Conservation (phyloP, 2,888 invertebrate genomes). For the Meloe dianella region DNA sequence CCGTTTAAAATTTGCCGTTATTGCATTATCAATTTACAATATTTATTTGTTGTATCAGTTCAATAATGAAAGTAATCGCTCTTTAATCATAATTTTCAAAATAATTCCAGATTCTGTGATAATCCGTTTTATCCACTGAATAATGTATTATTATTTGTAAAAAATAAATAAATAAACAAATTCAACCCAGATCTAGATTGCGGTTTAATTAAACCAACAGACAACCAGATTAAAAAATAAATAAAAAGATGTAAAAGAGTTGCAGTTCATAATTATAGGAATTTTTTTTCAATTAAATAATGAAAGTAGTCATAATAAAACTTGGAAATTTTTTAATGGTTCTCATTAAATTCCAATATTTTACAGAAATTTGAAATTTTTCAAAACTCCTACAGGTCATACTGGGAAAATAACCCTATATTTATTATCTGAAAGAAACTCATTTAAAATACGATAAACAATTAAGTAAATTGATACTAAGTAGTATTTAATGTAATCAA, state of each 20-base stretch:
- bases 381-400: background rate
- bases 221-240: background rate
- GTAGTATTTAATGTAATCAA: conserved; percentile 12
- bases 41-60: too few relatives aligned
- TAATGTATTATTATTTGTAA: too few relatives aligned
- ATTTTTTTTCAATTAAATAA: background rate
- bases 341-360: background rate
- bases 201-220: background rate
- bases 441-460: conserved; percentile 7
- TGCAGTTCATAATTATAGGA: background rate
- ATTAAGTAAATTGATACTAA: conserved; percentile 16
- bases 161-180: background rate
- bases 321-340: background rate
- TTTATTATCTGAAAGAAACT: background rate
- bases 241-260: background rate
- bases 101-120: background rate
- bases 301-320: background rate
- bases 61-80: too few relatives aligned
- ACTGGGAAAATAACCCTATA: background rate
- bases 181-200: background rate
- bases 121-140: background rate
- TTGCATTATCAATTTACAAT: too few relatives aligned
- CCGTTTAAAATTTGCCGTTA: too few relatives aligned
- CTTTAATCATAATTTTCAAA: too few relatives aligned
- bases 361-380: background rate